Percentiles rank a stretch among this genome's conserved stretches.
These are phyloP conservation scores for Pyrrhosoma nymphula DNA, from an alignment of 2,888 invertebrate species.

Conservation along the genomic window DNA sequence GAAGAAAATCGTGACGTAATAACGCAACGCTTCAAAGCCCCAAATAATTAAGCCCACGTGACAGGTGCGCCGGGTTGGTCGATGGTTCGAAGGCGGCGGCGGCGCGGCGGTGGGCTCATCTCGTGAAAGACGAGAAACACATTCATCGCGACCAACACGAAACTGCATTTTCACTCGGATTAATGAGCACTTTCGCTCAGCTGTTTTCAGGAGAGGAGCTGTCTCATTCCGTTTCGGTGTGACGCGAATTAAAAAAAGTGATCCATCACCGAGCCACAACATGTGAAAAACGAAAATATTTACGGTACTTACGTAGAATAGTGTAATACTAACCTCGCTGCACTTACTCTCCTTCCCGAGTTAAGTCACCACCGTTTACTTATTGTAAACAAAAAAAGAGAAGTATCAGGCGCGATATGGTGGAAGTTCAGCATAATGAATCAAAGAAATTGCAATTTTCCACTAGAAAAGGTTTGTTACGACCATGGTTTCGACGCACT, in stretches of 20 bases:
- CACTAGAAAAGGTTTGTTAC: no score
- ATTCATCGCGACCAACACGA: background rate
- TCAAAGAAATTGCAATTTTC: no score
- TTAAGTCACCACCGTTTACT: no score
- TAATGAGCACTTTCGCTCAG: background rate
- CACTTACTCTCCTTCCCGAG: no score
- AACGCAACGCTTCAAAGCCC: background rate
- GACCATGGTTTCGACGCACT: no score
- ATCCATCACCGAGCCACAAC: background rate
- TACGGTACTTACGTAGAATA: no score
- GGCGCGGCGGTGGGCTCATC: background rate
- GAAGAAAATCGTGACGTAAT: conserved; percentile 2
- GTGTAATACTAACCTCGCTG: no score
- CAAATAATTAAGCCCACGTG: background rate
- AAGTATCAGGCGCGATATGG: no score
- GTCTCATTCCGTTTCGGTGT: background rate
- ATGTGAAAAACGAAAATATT: background rate
- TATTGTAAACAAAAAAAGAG: no score
- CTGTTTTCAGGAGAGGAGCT: background rate
- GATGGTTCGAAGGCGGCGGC: background rate
- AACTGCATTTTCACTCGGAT: background rate
- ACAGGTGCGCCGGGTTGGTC: background rate
- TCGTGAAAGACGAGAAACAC: background rate
- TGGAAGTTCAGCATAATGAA: no score
- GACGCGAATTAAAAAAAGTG: background rate